Conservation (phyloP, 1,140 invertebrate species). For the Maniola jurtina region DNA sequence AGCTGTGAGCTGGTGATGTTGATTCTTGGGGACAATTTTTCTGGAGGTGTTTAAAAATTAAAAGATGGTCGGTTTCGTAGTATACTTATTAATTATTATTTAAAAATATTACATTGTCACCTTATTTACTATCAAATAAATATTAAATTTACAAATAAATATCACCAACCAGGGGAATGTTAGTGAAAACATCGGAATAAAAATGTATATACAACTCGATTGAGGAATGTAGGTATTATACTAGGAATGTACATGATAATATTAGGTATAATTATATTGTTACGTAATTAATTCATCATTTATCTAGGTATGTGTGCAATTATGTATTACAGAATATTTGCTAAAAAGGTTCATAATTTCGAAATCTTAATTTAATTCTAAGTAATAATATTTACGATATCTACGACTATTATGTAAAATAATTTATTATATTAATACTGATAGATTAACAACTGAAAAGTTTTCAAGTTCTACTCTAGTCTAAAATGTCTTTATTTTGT, state of each 20-base stretch:
- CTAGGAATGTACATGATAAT: neutral
- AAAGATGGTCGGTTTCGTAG: neutral
- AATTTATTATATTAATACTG: slow-evolving; percentile 3
- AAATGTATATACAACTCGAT: neutral
- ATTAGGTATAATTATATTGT: neutral
- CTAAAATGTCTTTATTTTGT: too few relatives aligned
- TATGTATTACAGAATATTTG: neutral
- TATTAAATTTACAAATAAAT: slow-evolving; percentile 8
- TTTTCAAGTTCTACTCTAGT: neutral
- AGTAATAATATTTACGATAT: slow-evolving; percentile 3
- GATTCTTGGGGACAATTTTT: neutral
- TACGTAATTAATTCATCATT: neutral
- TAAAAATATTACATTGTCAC: slow-evolving; percentile 1
- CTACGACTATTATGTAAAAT: neutral
- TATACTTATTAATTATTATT: neutral
- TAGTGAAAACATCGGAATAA: neutral
- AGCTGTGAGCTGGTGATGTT: too few relatives aligned
- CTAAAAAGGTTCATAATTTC: neutral
- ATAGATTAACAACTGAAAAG: neutral
- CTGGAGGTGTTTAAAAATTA: neutral
- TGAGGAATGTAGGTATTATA: slow-evolving; percentile 6
- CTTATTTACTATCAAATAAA: slow-evolving; percentile 4
- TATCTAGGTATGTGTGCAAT: neutral
- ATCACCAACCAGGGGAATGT: slow-evolving; percentile 1
- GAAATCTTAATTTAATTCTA: slow-evolving; percentile 4